Percentiles rank a stretch among this genome's conserved stretches.
phyloP scores from a whole-genome alignment of 2,888 invertebrate species.

The Conomelus anceps region DNA sequence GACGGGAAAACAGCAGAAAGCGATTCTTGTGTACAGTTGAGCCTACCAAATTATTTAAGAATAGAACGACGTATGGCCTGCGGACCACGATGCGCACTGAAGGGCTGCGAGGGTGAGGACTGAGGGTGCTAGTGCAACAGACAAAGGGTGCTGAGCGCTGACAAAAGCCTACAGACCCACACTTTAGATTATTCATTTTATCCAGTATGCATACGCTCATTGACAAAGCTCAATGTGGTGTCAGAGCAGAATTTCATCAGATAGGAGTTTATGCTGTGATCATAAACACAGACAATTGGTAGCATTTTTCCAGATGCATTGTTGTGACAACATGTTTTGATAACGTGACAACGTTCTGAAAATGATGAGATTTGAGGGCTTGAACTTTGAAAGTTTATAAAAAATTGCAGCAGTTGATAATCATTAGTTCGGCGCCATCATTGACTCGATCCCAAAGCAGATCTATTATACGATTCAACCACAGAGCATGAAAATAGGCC shows the following conservation, averaged over 20 bases:
- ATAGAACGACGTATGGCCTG: background rate
- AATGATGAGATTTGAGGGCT: too few relatives aligned
- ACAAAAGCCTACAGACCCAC: background rate
- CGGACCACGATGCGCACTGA: background rate
- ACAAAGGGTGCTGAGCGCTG: background rate
- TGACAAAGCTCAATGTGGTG: background rate
- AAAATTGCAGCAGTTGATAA: too few relatives aligned
- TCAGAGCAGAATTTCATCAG: background rate
- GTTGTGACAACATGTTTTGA: too few relatives aligned
- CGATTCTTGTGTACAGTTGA: background rate
- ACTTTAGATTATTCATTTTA: background rate
- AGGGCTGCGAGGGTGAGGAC: background rate
- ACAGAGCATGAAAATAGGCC: too few relatives aligned
- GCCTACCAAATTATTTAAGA: background rate
- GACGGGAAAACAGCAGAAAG: background rate
- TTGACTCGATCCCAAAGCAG: too few relatives aligned
- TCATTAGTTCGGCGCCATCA: too few relatives aligned
- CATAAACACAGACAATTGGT: too few relatives aligned
- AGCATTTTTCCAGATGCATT: background rate
- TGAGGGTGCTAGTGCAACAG: background rate
- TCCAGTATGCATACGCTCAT: background rate
- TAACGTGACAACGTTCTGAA: too few relatives aligned
- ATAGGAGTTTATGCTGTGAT: background rate
- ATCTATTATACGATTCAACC: too few relatives aligned
- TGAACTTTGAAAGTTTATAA: too few relatives aligned